Evolutionary conservation across 2,888 invertebrate genomes (phyloP), one percentile per base, ranked within the genome.

Genomic region (Ophonus ardosiacus): DNA sequence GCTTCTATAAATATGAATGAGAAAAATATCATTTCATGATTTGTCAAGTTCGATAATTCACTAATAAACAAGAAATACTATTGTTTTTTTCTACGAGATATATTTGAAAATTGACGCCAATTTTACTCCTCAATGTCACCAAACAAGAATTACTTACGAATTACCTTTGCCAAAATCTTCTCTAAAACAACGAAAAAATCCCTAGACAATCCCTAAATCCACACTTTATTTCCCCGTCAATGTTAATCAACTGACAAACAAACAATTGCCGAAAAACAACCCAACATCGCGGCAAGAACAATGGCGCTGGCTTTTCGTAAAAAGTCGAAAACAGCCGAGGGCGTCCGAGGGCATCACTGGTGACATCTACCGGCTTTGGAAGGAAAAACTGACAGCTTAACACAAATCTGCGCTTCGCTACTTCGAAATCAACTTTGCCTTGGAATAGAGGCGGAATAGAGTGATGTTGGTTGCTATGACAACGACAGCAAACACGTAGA

Each of bases 301-400:
- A 74, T 74, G 68, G 43, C 71, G 43, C 18, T 43, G 43, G 68
- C 31, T 68, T 51, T 15, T 7, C 51, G 71, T 74, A 74, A 74
- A 71, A 74, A 74, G 40, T 31, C 68, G 68, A 40, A 68, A 68
- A 68, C 38, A 68, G 68, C 68, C 65, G 65, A 65, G 65, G 31
- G 24, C 65, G 10, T n/a, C 68, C 68, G 40, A 68, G 40, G 68
- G 38, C 68, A 68, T 68, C 71, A 74, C 71, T 21, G 57, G 61
- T 79, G 79, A 79, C 79, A 59, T 79, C 79, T 79, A 38, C 15
- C 31, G 79, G 79, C 38, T 79, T 79, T 79, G 31, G 57, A 40
- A 79, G 61, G 59, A 79, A 79, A 79, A 57, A 57, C 78, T 59
- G 17, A 31, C 79, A 15, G 56, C 79, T 79, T 79, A 79, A 38